These are phyloP conservation scores for Sebastes nivosus DNA, from an alignment of 2,797 vertebrate species.

Conservation along the genomic window DNA sequence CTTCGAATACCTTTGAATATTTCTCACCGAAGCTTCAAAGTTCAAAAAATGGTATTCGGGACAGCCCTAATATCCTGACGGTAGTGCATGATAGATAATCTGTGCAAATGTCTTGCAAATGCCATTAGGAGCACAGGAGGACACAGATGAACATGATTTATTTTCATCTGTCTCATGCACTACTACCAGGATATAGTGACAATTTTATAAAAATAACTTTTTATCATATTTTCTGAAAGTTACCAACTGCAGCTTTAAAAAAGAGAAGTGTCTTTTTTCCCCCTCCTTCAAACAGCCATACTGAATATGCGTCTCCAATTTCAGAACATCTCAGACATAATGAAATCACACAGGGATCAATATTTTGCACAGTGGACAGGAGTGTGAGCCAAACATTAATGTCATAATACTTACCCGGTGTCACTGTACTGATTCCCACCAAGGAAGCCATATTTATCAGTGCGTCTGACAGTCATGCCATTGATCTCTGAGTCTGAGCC, in stretches of 20 bases:
- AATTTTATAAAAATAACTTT: no score
- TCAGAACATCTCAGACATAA: neutral
- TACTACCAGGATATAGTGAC: no score
- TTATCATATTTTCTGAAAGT: no score
- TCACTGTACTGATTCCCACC: slow-evolving; percentile 89
- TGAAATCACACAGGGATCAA: neutral
- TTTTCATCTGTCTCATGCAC: no score
- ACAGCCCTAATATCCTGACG: no score
- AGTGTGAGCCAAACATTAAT: neutral
- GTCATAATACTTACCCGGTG: slow-evolving; percentile 63
- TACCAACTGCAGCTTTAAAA: neutral
- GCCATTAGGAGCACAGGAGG: no score
- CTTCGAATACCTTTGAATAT: no score
- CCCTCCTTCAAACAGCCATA: neutral
- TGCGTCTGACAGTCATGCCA: slow-evolving; percentile 84
- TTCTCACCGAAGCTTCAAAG: no score
- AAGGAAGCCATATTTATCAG: slow-evolving; percentile 93
- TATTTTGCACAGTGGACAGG: neutral
- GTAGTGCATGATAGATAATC: no score
- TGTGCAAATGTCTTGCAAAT: no score
- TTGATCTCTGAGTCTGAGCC: slow-evolving; percentile 93
- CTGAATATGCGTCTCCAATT: neutral
- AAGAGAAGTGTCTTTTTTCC: neutral
- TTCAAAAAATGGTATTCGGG: no score
- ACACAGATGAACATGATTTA: no score